Conservation (phyloP, 2,888 invertebrate species). For the Lycocerus yunnanus region DNA sequence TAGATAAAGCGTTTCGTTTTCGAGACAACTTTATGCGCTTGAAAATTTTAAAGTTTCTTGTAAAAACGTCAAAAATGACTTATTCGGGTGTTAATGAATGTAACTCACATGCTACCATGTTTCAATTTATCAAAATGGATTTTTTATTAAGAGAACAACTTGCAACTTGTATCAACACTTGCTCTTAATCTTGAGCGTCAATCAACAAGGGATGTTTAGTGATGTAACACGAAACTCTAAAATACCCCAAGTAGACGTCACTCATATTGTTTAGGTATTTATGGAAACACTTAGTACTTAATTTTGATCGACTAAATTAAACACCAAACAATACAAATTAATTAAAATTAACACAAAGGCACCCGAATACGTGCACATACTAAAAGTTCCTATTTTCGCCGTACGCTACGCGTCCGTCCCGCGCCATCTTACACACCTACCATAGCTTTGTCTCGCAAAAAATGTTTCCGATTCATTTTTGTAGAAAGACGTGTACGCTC, state of each 20-base stretch:
- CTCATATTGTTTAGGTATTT: not conserved
- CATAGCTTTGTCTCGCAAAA: too few relatives aligned
- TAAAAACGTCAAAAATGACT: not conserved
- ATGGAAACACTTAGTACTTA: not conserved
- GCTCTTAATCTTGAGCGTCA: not conserved
- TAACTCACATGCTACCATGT: not conserved
- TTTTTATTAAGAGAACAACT: not conserved
- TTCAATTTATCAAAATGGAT: not conserved
- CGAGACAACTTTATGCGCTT: not conserved
- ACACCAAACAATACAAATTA: not conserved
- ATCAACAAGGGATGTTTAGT: not conserved
- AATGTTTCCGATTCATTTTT: not conserved
- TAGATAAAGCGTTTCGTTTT: not conserved
- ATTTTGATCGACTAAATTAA: not conserved
- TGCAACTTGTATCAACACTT: not conserved
- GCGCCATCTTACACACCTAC: too few relatives aligned
- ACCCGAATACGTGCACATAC: not conserved
- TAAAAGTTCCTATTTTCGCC: not conserved
- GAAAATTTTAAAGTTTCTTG: not conserved
- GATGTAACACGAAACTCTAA: not conserved
- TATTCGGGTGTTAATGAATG: not conserved
- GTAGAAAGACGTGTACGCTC: not conserved
- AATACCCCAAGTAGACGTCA: not conserved
- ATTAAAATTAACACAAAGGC: not conserved
- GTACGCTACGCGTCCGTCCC: too few relatives aligned